These are phyloP conservation scores for Rhinoderma darwinii DNA, from an alignment of 2,113 vertebrate species.

Conservation along the genomic window DNA sequence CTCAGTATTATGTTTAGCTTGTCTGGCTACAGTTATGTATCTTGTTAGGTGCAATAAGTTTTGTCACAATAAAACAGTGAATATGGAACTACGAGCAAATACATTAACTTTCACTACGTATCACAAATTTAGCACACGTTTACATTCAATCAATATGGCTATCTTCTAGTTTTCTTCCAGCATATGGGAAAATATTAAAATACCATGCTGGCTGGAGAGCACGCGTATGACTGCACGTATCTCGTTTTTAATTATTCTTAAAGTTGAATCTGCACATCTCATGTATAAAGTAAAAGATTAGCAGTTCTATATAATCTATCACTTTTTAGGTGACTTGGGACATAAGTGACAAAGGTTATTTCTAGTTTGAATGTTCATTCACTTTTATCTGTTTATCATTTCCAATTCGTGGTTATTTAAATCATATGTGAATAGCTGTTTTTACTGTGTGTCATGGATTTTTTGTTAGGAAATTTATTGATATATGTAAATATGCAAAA, in stretches of 20 bases:
- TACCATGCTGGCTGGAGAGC: not conserved
- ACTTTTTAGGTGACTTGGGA: not conserved
- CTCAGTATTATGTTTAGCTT: not conserved
- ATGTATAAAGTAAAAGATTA: not conserved
- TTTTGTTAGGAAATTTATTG: not conserved
- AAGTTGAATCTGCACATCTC: not conserved
- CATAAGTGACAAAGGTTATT: not conserved
- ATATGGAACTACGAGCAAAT: not conserved
- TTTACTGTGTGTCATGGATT: constrained; percentile 9
- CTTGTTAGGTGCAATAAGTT: not conserved
- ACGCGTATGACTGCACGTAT: not conserved
- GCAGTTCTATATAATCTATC: not conserved
- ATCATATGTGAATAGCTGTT: not conserved
- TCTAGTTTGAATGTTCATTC: not conserved
- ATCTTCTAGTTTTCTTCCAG: not conserved
- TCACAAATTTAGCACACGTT: not conserved
- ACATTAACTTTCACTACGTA: not conserved
- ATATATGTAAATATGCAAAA: constrained; percentile 21
- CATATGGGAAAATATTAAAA: not conserved
- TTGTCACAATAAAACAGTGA: not conserved
- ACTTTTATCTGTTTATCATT: constrained; percentile 9
- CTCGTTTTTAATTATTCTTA: not conserved
- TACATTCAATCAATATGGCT: not conserved
- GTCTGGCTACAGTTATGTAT: not conserved
- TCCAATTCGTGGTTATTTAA: not conserved